Evolutionary conservation across 1,140 invertebrate species (phyloP).

Genomic region (Pararge aegeria): DNA sequence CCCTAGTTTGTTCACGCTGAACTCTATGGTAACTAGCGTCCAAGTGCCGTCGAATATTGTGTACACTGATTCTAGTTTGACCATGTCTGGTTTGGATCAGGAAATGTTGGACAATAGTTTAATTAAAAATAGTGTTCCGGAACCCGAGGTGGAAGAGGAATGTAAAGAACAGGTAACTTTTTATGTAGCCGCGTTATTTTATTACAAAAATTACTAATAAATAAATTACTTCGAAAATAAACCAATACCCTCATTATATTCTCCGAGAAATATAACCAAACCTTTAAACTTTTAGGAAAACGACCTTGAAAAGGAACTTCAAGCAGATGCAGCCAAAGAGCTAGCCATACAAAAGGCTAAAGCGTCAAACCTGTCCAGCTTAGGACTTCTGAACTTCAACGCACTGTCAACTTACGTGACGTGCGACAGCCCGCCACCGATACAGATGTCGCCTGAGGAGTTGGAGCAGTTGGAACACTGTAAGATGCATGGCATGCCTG

Average conservation of each 20-base stretch:
- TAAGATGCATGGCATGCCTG: constrained; percentile 86
- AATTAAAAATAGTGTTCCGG: constrained; percentile 34
- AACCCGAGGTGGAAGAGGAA: constrained; percentile 45
- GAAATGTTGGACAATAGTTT: constrained; percentile 77
- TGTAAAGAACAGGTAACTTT: constrained; percentile 55
- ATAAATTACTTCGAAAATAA: no score
- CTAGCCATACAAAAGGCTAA: constrained; percentile 51
- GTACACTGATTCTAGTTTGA: constrained; percentile 78
- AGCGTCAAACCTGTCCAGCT: constrained; percentile 51
- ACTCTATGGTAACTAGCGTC: constrained; percentile 75
- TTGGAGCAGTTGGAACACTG: constrained; percentile 86
- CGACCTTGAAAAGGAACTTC: constrained; percentile 66
- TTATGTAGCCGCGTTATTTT: constrained; percentile 1
- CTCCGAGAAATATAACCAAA: no score
- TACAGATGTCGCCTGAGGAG: constrained; percentile 89
- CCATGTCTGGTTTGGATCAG: constrained; percentile 80
- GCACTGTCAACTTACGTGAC: constrained; percentile 82
- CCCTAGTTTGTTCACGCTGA: constrained; percentile 77
- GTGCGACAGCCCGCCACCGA: constrained; percentile 87
- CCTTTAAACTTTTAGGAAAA: constrained; percentile 53
- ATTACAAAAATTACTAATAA: no score
- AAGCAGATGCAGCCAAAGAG: constrained; percentile 62
- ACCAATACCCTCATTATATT: no score
- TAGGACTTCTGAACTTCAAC: constrained; percentile 70
- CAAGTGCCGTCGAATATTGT: constrained; percentile 64